Conservation (phyloP, 2,113 vertebrate species). For the Erythrolamprus reginae region DNA sequence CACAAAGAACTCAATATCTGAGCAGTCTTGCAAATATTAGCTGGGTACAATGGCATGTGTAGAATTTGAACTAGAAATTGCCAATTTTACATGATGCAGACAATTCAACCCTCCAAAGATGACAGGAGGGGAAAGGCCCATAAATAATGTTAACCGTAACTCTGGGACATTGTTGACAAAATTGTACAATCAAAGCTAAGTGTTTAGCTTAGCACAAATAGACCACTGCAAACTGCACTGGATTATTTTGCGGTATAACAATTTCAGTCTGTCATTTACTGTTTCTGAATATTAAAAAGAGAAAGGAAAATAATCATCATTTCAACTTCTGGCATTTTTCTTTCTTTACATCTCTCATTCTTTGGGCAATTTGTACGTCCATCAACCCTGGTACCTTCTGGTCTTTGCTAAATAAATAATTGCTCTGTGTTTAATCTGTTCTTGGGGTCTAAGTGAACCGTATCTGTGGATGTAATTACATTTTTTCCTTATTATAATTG, state of each 20-base stretch:
- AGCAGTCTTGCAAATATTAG: conserved; percentile 55
- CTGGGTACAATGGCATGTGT: neutral
- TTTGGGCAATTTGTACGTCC: neutral
- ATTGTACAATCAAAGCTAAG: neutral
- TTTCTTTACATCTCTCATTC: neutral
- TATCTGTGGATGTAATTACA: neutral
- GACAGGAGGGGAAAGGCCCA: neutral
- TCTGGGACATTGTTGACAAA: neutral
- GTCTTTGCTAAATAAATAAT: neutral
- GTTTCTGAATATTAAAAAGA: neutral
- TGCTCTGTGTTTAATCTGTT: neutral
- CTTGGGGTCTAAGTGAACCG: neutral
- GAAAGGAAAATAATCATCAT: neutral
- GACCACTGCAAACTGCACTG: neutral
- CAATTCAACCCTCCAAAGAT: neutral
- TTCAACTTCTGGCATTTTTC: neutral
- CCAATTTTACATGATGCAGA: neutral
- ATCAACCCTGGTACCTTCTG: neutral
- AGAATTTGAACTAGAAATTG: neutral
- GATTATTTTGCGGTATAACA: neutral
- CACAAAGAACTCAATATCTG: conserved; percentile 65
- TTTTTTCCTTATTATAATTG: neutral
- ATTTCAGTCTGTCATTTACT: neutral
- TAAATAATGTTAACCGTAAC: neutral
- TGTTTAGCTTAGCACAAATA: neutral